Percentiles rank a stretch among this genome's conserved stretches.
These are phyloP conservation scores for Osmerus mordax DNA, from an alignment of 2,113 vertebrate species.

Conservation along the genomic window DNA sequence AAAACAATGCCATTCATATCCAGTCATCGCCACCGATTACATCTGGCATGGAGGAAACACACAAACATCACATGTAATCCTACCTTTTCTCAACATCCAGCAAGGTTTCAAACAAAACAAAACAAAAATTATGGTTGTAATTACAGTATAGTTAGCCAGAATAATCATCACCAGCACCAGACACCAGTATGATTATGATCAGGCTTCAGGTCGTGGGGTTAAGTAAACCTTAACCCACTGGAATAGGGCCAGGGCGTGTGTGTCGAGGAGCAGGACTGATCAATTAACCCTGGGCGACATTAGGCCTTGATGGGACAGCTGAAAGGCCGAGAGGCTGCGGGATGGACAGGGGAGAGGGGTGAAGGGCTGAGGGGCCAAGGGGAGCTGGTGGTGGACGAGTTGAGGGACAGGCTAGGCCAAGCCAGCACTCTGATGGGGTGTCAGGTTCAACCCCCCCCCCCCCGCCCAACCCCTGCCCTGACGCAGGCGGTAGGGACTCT, in stretches of 20 bases:
- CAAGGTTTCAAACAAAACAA: constrained; percentile 59
- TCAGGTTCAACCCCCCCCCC: constrained; percentile 38
- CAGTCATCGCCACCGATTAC: constrained; percentile 27
- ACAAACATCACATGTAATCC: constrained; percentile 41
- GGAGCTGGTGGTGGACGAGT: background rate
- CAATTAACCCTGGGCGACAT: constrained; percentile 34
- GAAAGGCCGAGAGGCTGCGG: background rate
- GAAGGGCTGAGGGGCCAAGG: background rate
- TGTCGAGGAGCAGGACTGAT: constrained; percentile 40
- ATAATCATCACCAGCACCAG: constrained; percentile 16
- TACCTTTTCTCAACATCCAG: constrained; percentile 65
- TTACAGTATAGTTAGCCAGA: constrained; percentile 20
- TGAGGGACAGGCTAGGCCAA: constrained; percentile 1
- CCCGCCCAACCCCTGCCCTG: background rate
- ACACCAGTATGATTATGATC: constrained; percentile 18
- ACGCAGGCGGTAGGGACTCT: constrained; percentile 28
- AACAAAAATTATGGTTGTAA: constrained; percentile 51
- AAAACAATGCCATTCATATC: background rate
- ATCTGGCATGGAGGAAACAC: constrained; percentile 20
- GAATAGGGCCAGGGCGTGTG: constrained; percentile 22
- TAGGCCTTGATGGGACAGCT: constrained; percentile 49
- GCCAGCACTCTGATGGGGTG: constrained; percentile 31
- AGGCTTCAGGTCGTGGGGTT: constrained; percentile 20
- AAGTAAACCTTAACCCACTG: constrained; percentile 29
- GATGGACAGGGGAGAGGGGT: background rate